These are phyloP conservation scores for Melanotaenia parkinsoni DNA, from an alignment of 2,797 vertebrate species.

Conservation along the genomic window DNA sequence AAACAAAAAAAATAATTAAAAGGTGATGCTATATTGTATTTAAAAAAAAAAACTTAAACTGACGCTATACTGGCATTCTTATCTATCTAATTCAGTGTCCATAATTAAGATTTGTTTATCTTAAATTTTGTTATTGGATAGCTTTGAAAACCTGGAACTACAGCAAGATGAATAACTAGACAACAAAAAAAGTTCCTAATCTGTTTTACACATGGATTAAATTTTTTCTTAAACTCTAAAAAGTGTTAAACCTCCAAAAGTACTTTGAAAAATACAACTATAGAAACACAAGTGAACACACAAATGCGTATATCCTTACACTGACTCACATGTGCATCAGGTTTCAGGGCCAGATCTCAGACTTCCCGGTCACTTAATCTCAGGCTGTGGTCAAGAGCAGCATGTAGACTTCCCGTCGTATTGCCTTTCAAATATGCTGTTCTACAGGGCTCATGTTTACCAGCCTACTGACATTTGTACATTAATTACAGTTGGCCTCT, in stretches of 20 bases:
- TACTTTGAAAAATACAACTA: neutral
- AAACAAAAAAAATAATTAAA: too few relatives aligned
- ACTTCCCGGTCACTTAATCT: conserved; percentile 55
- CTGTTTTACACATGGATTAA: neutral
- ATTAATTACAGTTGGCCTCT: conserved; percentile 53
- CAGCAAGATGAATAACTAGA: too few relatives aligned
- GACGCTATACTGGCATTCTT: too few relatives aligned
- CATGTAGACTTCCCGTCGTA: conserved; percentile 53
- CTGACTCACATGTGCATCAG: conserved; percentile 45
- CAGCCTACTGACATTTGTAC: conserved; percentile 40
- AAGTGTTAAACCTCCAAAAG: neutral
- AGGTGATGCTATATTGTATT: too few relatives aligned
- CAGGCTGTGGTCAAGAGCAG: conserved; percentile 46
- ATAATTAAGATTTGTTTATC: too few relatives aligned
- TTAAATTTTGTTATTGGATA: too few relatives aligned
- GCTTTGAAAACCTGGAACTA: too few relatives aligned
- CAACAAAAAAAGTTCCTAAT: too few relatives aligned
- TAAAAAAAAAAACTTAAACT: too few relatives aligned
- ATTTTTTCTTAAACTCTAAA: neutral
- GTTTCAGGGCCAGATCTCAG: conserved; percentile 59
- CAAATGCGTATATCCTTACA: conserved; percentile 15
- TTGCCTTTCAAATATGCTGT: conserved; percentile 57
- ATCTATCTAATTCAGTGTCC: too few relatives aligned
- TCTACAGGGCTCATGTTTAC: conserved; percentile 47
- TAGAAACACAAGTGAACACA: conserved; percentile 1